Percentiles rank a stretch among this genome's conserved stretches.
phyloP scores from a whole-genome alignment of 2,113 vertebrate genomes.

The Tenrec ecaudatus region DNA sequence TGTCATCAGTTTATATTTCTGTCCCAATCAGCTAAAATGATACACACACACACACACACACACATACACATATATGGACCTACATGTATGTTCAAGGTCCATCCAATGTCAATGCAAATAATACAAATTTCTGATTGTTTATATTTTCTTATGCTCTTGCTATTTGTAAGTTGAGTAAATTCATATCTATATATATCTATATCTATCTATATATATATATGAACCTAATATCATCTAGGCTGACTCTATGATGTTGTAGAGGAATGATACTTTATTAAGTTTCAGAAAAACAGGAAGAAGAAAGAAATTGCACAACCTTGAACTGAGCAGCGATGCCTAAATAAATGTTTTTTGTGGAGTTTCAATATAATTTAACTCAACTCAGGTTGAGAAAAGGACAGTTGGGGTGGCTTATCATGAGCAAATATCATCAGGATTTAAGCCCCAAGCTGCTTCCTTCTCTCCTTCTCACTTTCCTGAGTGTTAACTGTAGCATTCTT shows the following conservation, averaged over 20 bases:
- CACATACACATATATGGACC: neutral
- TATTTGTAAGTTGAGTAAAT: conserved; percentile 28
- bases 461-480: neutral
- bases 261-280: conserved; percentile 46
- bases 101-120: neutral
- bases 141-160: neutral
- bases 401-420: neutral
- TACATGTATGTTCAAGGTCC: neutral
- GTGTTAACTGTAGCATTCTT: neutral
- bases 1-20: neutral
- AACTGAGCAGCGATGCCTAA: neutral
- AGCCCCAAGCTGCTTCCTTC: neutral
- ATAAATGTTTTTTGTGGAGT: neutral
- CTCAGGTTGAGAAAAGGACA: neutral
- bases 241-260: conserved; percentile 36
- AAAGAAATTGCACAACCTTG: conserved; percentile 37
- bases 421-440: neutral
- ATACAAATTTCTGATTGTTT: neutral
- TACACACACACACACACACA: neutral
- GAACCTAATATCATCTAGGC: neutral
- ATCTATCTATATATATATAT: too few relatives aligned
- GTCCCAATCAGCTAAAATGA: neutral
- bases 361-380: conserved; percentile 30
- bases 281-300: conserved; percentile 51
- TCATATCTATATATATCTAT: too few relatives aligned